A percentile compares a stretch with the other conserved stretches of the same genome.
These are phyloP conservation scores for Micronisus gabar DNA, from an alignment of 2,113 vertebrate genomes.

Conservation along the genomic window DNA sequence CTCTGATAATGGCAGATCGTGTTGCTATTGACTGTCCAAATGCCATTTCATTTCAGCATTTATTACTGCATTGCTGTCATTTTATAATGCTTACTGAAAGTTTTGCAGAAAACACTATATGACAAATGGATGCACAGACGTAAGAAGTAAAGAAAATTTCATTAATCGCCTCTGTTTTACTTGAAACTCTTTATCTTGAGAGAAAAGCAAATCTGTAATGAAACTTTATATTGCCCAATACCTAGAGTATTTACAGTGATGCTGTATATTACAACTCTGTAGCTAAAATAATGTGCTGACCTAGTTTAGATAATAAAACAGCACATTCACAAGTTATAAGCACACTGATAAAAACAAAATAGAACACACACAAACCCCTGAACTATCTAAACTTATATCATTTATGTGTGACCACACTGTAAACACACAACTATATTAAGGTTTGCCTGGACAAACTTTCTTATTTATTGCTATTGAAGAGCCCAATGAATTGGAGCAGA, in stretches of 20 bases:
- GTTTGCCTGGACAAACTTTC: neutral
- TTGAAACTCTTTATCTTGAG: neutral
- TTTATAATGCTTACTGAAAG: neutral
- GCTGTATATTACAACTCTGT: neutral
- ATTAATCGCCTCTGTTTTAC: neutral
- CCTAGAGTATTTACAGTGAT: neutral
- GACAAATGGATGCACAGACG: neutral
- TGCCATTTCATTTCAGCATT: neutral
- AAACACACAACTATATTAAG: neutral
- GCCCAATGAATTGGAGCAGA: neutral
- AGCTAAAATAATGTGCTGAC: slow-evolving; percentile 25
- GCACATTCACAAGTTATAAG: neutral
- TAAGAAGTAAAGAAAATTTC: neutral
- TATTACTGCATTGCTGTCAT: neutral
- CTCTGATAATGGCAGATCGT: neutral
- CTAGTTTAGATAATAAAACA: slow-evolving; percentile 23
- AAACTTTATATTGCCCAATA: neutral
- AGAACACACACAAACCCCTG: neutral
- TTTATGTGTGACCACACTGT: neutral
- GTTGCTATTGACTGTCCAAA: neutral
- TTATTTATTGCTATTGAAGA: neutral
- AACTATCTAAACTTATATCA: neutral
- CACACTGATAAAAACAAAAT: neutral
- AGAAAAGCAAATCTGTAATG: neutral
- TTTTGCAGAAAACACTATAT: neutral